Percentiles rank a stretch among this genome's conserved stretches.
These are phyloP conservation scores for Anhinga anhinga DNA, from an alignment of 2,113 vertebrate genomes.

Conservation along the genomic window DNA sequence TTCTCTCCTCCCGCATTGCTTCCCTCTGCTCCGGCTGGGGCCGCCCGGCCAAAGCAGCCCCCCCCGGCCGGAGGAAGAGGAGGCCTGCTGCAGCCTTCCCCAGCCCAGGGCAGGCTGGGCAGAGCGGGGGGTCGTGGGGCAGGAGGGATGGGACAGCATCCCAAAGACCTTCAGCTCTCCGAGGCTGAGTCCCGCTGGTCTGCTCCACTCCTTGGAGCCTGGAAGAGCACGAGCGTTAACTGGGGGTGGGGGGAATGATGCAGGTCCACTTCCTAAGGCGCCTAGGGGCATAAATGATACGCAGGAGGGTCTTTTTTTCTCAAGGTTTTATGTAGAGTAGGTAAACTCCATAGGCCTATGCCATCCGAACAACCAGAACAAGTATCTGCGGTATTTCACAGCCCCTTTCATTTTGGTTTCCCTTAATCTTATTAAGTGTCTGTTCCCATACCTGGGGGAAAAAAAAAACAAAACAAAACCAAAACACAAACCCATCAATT, in stretches of 20 bases:
- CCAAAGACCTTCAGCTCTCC: fast-evolving
- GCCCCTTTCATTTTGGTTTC: conserved; percentile 62
- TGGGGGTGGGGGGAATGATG: background rate
- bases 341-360: conserved; percentile 41
- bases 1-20: background rate
- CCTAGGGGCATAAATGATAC: background rate
- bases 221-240: fast-evolving
- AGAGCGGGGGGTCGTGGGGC: background rate
- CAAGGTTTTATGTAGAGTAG: background rate
- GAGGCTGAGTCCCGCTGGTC: fast-evolving
- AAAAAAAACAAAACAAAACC: no score
- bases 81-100: background rate
- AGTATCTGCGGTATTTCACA: conserved; percentile 51
- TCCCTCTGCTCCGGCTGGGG: background rate
- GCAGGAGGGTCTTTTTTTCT: fast-evolving
- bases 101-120: background rate
- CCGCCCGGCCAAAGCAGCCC: background rate
- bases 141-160: background rate
- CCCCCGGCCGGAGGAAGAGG: background rate
- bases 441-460: conserved; percentile 77
- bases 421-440: conserved; percentile 76
- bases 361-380: conserved; percentile 56
- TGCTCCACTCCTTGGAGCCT: fast-evolving
- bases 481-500: conserved; percentile 67
- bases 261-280: background rate